Evolutionary conservation across 53 echinoderm and acorn worm species (phyloP).

Genomic region (Henricia sp.): DNA sequence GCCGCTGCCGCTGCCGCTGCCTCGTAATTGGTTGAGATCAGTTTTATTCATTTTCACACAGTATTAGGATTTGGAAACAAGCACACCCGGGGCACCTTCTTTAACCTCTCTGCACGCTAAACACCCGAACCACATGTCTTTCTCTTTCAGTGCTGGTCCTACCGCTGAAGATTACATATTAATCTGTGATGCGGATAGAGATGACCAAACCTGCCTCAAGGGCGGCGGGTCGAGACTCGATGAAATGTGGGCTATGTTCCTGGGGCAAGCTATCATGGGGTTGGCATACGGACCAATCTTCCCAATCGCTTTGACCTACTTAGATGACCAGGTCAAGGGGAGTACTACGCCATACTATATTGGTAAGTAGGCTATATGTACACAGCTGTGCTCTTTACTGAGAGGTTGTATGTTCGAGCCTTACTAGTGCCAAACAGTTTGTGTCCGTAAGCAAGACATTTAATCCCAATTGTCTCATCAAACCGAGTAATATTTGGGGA

Average conservation of each 20-base stretch:
- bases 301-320: constrained; percentile 53
- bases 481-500: background rate
- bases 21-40: background rate
- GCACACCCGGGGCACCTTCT: too few species aligned
- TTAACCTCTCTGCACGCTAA: too few species aligned
- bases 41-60: background rate
- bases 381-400: too few species aligned
- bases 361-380: constrained; percentile 57
- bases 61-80: background rate
- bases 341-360: constrained; percentile 50
- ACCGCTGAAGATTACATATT: too few species aligned
- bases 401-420: background rate
- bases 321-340: constrained; percentile 56
- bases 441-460: background rate
- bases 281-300: constrained; percentile 35
- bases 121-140: background rate
- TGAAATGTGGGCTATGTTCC: constrained; percentile 20
- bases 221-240: constrained; percentile 24
- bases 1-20: too few species aligned
- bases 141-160: background rate
- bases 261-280: constrained; percentile 59
- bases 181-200: constrained; percentile 13
- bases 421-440: background rate
- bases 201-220: background rate
- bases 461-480: background rate